Evolutionary conservation across 2,113 vertebrate genomes (phyloP).

Genomic region (Tyto alba): DNA sequence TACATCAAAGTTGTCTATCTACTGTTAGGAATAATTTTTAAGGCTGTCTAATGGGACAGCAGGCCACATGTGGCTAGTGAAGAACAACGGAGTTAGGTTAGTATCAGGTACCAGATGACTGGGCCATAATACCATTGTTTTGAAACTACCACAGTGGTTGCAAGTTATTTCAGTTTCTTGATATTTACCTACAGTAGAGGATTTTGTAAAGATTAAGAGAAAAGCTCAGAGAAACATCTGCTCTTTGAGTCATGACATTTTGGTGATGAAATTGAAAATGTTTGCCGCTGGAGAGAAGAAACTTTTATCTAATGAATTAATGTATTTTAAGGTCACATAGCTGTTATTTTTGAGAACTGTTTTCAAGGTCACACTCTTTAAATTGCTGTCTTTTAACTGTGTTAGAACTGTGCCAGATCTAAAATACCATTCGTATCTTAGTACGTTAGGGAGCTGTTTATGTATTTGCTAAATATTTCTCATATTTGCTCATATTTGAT

Average conservation of each 20-base stretch:
- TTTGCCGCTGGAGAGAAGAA: neutral
- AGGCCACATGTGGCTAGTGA: neutral
- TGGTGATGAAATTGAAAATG: neutral
- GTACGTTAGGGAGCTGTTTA: neutral
- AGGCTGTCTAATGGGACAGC: neutral
- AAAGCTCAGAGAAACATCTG: conserved; percentile 27
- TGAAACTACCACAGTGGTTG: neutral
- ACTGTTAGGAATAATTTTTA: neutral
- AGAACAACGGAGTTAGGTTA: neutral
- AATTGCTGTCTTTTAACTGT: neutral
- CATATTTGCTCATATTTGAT: neutral
- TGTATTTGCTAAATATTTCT: neutral
- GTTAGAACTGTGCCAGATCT: neutral
- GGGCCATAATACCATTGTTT: neutral
- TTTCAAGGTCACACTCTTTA: neutral
- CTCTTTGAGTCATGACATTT: conserved; percentile 39
- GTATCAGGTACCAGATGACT: neutral
- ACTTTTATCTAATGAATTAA: conserved; percentile 22
- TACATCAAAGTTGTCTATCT: neutral
- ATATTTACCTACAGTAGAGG: neutral
- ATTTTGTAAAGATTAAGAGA: neutral
- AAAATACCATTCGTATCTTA: neutral
- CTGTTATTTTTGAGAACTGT: neutral
- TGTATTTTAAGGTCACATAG: conserved; percentile 13
- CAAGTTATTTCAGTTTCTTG: neutral